Evolutionary conservation across 2,888 invertebrate genomes (phyloP).

Genomic region (Aromia moschata): DNA sequence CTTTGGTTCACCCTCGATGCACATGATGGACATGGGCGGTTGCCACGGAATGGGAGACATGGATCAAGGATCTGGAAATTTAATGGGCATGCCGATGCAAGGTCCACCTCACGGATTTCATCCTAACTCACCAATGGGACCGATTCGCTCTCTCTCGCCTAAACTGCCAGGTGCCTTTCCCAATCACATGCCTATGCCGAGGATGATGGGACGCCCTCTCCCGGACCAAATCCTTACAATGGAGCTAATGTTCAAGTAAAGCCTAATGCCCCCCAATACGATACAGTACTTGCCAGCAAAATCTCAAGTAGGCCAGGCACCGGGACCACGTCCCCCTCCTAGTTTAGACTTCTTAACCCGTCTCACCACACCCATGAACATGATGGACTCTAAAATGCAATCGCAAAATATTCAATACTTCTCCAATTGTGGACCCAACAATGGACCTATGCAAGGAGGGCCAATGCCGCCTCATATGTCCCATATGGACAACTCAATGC

Average conservation of each 20-base stretch:
- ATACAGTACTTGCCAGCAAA: constrained; percentile 97
- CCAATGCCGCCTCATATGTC: constrained; percentile 62
- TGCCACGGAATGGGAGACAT: constrained; percentile 60
- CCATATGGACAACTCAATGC: constrained; percentile 61
- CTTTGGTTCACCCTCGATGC: constrained; percentile 66
- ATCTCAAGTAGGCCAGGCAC: constrained; percentile 82
- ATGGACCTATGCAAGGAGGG: constrained; percentile 63
- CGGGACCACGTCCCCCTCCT: constrained; percentile 85
- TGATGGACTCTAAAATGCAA: constrained; percentile 75
- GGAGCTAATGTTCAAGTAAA: constrained; percentile 92
- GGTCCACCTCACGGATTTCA: constrained; percentile 61
- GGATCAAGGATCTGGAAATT: constrained; percentile 54
- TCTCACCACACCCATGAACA: constrained; percentile 84
- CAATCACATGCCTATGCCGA: constrained; percentile 63
- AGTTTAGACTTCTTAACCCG: constrained; percentile 90
- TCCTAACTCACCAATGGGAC: constrained; percentile 58
- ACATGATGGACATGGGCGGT: constrained; percentile 62
- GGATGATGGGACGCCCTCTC: constrained; percentile 76
- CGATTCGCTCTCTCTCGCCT: constrained; percentile 69
- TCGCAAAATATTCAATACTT: constrained; percentile 79
- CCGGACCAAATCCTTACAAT: constrained; percentile 70
- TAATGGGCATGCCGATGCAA: constrained; percentile 62
- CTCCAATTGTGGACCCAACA: constrained; percentile 68
- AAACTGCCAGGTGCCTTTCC: constrained; percentile 71
- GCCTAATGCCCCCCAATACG: constrained; percentile 95